phyloP scores from a whole-genome alignment of 2,888 invertebrate genomes.

The Athetis lepigone region DNA sequence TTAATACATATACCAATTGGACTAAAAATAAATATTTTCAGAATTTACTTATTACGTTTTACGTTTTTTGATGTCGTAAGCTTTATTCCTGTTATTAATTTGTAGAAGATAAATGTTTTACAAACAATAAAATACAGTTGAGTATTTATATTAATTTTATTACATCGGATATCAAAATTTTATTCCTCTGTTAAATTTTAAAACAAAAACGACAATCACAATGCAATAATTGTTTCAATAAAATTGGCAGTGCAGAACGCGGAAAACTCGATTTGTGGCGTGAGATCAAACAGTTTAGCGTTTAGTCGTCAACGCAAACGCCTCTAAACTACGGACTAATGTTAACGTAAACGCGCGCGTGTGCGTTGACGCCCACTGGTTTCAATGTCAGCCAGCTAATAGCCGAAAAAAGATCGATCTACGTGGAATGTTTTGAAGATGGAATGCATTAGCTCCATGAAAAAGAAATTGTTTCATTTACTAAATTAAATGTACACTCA shows the following conservation, averaged over 20 bases:
- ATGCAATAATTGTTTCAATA: constrained; percentile 34
- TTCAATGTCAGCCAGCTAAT: constrained; percentile 45
- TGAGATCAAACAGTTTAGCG: constrained; percentile 58
- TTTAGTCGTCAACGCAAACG: constrained; percentile 42
- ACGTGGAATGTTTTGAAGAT: constrained; percentile 11
- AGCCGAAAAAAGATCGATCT: constrained; percentile 33
- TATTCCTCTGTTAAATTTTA: not conserved
- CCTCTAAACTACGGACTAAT: constrained; percentile 35
- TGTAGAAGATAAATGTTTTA: not conserved
- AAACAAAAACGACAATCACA: constrained; percentile 4
- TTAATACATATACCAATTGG: not conserved
- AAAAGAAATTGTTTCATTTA: not conserved
- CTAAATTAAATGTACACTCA: not conserved
- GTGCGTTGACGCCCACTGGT: constrained; percentile 37
- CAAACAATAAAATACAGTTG: no score
- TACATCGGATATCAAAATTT: not conserved
- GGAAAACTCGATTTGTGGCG: constrained; percentile 59
- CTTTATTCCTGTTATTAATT: not conserved
- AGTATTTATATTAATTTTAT: not conserved
- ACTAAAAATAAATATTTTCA: no score
- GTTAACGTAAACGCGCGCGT: constrained; percentile 28
- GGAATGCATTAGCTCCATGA: constrained; percentile 10
- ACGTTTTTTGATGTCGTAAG: no score
- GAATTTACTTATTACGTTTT: no score
- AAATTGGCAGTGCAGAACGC: constrained; percentile 57